These are phyloP conservation scores for Callaeas wilsoni DNA, from an alignment of 2,113 vertebrate species.

Conservation along the genomic window DNA sequence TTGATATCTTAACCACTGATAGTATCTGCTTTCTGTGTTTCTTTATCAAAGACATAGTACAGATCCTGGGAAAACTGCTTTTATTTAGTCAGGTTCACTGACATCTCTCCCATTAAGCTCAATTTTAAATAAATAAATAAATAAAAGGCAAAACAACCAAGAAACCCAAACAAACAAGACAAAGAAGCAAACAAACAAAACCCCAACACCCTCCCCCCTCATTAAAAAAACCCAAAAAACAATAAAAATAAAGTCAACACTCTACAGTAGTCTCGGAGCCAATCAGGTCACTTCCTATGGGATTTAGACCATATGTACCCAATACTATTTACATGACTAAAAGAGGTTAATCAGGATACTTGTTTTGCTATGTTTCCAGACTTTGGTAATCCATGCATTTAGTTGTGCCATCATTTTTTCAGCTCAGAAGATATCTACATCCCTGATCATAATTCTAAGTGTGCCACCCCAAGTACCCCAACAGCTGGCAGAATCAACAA, in stretches of 20 bases:
- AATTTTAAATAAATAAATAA: neutral
- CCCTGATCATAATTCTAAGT: neutral
- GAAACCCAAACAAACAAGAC: neutral
- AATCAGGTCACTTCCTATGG: neutral
- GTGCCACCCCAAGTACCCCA: neutral
- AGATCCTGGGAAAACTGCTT: neutral
- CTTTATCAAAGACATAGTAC: neutral
- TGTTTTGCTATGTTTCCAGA: neutral
- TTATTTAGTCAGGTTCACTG: neutral
- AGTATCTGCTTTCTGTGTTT: neutral
- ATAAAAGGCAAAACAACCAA: neutral
- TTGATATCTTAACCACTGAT: neutral
- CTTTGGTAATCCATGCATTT: neutral
- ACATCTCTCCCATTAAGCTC: neutral
- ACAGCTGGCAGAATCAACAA: neutral
- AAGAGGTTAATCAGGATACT: neutral
- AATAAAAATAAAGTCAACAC: neutral
- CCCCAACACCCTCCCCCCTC: rapidly evolving
- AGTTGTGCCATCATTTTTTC: neutral
- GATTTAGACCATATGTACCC: neutral
- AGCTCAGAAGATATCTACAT: neutral
- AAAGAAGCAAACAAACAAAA: neutral
- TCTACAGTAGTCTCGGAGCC: neutral
- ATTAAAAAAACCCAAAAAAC: neutral
- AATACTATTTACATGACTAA: neutral